A percentile compares a stretch with the other conserved stretches of the same genome.
phyloP scores from a whole-genome alignment of 1,140 invertebrate species.

The Hyles vespertilio region DNA sequence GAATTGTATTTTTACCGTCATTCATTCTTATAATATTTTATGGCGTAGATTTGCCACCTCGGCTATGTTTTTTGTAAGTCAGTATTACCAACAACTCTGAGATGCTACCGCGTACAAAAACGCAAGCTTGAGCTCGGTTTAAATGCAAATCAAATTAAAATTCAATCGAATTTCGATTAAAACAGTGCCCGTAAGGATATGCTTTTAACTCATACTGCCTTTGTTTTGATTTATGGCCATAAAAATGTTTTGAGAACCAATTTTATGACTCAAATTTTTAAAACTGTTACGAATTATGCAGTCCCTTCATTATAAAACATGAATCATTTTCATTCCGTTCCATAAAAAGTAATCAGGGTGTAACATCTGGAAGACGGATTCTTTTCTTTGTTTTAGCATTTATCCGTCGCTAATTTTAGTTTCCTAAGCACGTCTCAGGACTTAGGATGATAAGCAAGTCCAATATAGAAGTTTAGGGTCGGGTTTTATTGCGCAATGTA shows the following conservation, averaged over 20 bases:
- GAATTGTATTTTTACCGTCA: too few species aligned
- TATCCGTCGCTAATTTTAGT: constrained; percentile 23
- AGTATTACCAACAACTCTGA: too few species aligned
- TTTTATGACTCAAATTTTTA: constrained; percentile 7
- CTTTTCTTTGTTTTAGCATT: constrained; percentile 9
- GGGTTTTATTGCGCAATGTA: constrained; percentile 9
- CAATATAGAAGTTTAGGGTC: constrained; percentile 23
- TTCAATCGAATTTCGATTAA: too few species aligned
- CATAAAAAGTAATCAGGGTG: constrained; percentile 2
- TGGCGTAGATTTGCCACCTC: too few species aligned
- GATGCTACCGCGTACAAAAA: too few species aligned
- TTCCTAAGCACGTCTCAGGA: constrained; percentile 30
- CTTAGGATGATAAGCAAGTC: constrained; percentile 31
- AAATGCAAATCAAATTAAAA: too few species aligned
- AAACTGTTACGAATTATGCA: constrained; percentile 2
- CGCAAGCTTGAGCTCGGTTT: too few species aligned
- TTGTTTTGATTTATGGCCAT: background rate
- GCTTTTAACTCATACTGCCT: too few species aligned
- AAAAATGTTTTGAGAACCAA: background rate
- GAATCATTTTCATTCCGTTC: constrained; percentile 3
- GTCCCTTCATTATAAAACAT: constrained; percentile 3
- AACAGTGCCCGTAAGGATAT: too few species aligned
- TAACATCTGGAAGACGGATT: constrained; percentile 6
- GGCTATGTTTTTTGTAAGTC: too few species aligned
- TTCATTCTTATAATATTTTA: too few species aligned